Evolutionary conservation across 2,797 vertebrate genomes (phyloP), one percentile per base, ranked within the genome.

Genomic region (Paguma larvata): DNA sequence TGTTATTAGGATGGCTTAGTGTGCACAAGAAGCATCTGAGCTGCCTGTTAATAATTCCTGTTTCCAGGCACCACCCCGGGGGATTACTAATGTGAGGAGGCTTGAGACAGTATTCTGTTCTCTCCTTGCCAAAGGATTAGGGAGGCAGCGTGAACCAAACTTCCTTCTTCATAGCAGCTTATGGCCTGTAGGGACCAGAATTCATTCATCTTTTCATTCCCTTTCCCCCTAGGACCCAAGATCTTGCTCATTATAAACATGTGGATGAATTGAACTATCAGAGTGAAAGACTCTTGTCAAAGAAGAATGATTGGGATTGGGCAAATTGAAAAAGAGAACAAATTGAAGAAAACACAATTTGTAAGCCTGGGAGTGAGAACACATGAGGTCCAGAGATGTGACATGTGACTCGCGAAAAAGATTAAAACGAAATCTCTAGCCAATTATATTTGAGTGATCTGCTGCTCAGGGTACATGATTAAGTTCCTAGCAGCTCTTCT

Each of bases 211-310:
- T 92, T 75, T 93, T 91, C n/a, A 51, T 30, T 92, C 23, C 11
- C 14, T 82, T 62, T 94, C 16, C 3, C 72, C 15, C 18, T n/a
- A 80, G 23, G 63, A 68, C 2, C 34, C 1, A 12, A 73, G 5
- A 34, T 78, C 44, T 34, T 92, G 51, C 6, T 95, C 59, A 70
- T 70, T 92, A 94, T 30, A 89, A 87, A 41, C 48, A 94, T 68
- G 12, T 63, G 34, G n/a, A 59, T 87, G 85, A 56, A 70, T 34
- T 94, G 18, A 94, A 70, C 21, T 41, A 30, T 96, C 48, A 30
- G 46, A 95, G 32, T 80, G 63, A 89, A 97, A 77, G 75, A 86
- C 15, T 91, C 34, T 91, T 56, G n/a, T 46, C 59, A 89, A 88
- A 63, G 53, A 95, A 91, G 56, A 92, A 67, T 89, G 15, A 79